These are phyloP conservation scores for Volucella inflata DNA, from an alignment of 2,888 invertebrate species.

Conservation along the genomic window DNA sequence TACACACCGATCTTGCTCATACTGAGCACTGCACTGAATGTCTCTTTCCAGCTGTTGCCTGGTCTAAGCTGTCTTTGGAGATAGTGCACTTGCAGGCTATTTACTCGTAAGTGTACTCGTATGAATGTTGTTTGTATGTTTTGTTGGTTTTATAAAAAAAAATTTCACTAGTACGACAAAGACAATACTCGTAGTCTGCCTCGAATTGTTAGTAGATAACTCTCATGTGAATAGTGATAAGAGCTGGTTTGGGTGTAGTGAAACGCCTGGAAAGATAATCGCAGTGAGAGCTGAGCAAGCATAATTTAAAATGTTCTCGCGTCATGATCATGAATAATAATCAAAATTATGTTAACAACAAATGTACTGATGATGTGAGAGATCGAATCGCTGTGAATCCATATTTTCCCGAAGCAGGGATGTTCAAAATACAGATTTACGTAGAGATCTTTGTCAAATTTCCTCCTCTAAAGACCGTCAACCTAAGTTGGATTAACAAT, in stretches of 20 bases:
- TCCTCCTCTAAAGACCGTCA: too few species aligned
- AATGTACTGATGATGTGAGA: not conserved
- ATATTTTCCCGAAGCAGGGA: too few species aligned
- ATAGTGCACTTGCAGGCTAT: conserved; percentile 54
- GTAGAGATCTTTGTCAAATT: too few species aligned
- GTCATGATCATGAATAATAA: not conserved
- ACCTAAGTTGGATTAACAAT: too few species aligned
- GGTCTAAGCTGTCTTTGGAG: conserved; percentile 22
- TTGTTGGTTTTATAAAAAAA: conserved; percentile 13
- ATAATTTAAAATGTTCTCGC: not conserved
- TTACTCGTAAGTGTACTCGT: not conserved
- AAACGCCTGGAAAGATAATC: conserved; percentile 20
- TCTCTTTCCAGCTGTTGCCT: conserved; percentile 32
- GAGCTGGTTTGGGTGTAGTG: not conserved
- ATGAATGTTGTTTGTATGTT: conserved; percentile 1
- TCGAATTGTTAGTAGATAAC: conserved; percentile 58
- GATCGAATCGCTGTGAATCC: too few species aligned
- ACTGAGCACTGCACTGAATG: conserved; percentile 46
- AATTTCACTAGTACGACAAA: conserved; percentile 34
- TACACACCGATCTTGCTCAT: conserved; percentile 58
- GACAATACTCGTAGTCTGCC: conserved; percentile 16
- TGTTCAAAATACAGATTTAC: too few species aligned
- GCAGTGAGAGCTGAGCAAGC: conserved; percentile 2
- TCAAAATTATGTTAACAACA: not conserved
- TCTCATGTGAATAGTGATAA: conserved; percentile 53